phyloP scores from a whole-genome alignment of 2,888 invertebrate genomes.

The Lutraria lutraria region DNA sequence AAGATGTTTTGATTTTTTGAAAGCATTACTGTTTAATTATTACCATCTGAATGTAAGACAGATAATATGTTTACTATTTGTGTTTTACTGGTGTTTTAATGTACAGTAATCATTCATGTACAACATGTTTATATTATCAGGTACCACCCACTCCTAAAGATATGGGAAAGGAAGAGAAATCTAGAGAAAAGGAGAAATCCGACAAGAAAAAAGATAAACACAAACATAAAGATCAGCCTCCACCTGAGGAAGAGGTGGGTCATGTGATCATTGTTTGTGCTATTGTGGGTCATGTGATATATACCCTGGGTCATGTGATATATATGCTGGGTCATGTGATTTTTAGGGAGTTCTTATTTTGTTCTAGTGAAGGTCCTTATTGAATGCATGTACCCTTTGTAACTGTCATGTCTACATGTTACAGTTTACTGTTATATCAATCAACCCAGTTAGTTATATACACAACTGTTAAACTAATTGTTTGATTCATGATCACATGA shows the following conservation, averaged over 20 bases:
- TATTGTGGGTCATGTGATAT: slow-evolving; percentile 28
- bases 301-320: neutral
- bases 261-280: slow-evolving; percentile 32
- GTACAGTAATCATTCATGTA: neutral
- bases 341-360: neutral
- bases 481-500: neutral
- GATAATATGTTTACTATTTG: neutral
- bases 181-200: slow-evolving; percentile 74
- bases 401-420: neutral
- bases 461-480: neutral
- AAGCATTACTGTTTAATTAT: neutral
- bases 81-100: neutral
- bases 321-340: neutral
- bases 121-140: slow-evolving; percentile 38
- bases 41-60: neutral
- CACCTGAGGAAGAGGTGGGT: slow-evolving; percentile 64
- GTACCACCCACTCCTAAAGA: slow-evolving; percentile 74
- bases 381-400: neutral
- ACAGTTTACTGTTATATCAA: neutral
- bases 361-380: neutral
- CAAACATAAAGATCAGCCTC: slow-evolving; percentile 67
- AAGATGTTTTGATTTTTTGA: neutral
- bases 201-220: slow-evolving; percentile 82
- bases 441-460: neutral
- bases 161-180: slow-evolving; percentile 74